These are phyloP conservation scores for Zonitis immaculata DNA, from an alignment of 2,888 invertebrate species.

Conservation along the genomic window DNA sequence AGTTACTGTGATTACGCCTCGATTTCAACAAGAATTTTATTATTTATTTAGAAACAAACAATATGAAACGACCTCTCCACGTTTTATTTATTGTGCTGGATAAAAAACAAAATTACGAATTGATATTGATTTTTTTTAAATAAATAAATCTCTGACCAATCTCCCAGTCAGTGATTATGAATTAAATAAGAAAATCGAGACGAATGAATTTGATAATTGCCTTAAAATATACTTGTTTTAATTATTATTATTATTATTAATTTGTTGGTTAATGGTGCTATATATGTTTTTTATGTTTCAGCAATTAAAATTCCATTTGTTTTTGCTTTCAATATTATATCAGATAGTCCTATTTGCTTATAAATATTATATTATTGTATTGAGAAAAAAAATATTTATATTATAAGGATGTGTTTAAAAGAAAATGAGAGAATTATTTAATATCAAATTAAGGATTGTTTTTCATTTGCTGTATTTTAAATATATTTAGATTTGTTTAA, in stretches of 20 bases:
- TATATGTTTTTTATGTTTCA: constrained; percentile 26
- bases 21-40: too few species aligned
- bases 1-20: constrained; percentile 35
- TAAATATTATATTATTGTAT: constrained; percentile 1
- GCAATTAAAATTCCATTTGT: constrained; percentile 17
- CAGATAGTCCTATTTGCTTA: constrained; percentile 7
- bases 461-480: constrained; percentile 18
- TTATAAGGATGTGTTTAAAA: constrained; percentile 24
- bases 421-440: constrained; percentile 13
- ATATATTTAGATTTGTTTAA: constrained; percentile 25
- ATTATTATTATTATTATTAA: constrained; percentile 36
- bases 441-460: constrained; percentile 36
- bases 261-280: constrained; percentile 35
- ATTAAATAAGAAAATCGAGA: constrained; percentile 18
- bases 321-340: constrained; percentile 16
- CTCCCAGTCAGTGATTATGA: constrained; percentile 31
- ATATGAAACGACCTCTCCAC: constrained; percentile 29
- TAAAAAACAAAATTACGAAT: constrained; percentile 1
- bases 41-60: constrained; percentile 1
- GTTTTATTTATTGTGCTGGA: constrained; percentile 15
- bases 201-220: constrained; percentile 26
- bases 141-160: constrained; percentile 13
- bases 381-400: constrained; percentile 9
- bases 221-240: constrained; percentile 30
- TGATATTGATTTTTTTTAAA: constrained; percentile 13